phyloP scores from a whole-genome alignment of 2,797 vertebrate genomes.

The Hippocampus kuda region DNA sequence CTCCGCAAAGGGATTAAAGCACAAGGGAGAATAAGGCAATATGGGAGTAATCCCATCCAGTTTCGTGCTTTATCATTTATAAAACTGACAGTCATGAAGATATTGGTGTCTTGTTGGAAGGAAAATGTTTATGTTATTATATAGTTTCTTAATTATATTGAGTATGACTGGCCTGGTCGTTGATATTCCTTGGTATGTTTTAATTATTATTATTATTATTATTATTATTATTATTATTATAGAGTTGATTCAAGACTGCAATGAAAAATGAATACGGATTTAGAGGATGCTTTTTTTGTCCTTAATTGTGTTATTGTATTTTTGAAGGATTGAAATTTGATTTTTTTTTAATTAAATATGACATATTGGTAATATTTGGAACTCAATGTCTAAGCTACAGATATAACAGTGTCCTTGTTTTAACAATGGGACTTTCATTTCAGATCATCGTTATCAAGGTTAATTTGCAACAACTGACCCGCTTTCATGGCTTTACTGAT shows the following conservation, averaged over 20 bases:
- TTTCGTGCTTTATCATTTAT: conserved; percentile 45
- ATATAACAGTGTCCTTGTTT: neutral
- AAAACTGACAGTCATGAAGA: conserved; percentile 21
- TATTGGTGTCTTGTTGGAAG: conserved; percentile 2
- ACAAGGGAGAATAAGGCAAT: conserved; percentile 36
- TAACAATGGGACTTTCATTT: conserved; percentile 26
- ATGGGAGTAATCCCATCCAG: conserved; percentile 46
- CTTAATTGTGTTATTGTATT: too few species aligned
- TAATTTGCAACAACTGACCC: conserved; percentile 21
- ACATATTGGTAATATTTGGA: conserved; percentile 1
- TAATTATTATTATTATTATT: neutral
- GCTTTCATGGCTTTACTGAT: conserved; percentile 21
- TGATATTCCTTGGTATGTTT: neutral
- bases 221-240: neutral
- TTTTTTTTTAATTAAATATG: neutral
- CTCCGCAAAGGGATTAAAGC: conserved; percentile 52
- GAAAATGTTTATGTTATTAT: neutral
- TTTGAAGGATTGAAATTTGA: too few species aligned
- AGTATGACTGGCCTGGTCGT: neutral
- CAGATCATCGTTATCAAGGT: conserved; percentile 20
- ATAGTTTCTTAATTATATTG: neutral
- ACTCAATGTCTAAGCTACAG: too few species aligned
- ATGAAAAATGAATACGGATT: too few species aligned
- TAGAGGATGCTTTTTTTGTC: too few species aligned
- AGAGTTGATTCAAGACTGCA: too few species aligned